Base-by-base conservation (phyloP, 2,797 vertebrate genomes). In the Oreochromis mossambicus region DNA sequence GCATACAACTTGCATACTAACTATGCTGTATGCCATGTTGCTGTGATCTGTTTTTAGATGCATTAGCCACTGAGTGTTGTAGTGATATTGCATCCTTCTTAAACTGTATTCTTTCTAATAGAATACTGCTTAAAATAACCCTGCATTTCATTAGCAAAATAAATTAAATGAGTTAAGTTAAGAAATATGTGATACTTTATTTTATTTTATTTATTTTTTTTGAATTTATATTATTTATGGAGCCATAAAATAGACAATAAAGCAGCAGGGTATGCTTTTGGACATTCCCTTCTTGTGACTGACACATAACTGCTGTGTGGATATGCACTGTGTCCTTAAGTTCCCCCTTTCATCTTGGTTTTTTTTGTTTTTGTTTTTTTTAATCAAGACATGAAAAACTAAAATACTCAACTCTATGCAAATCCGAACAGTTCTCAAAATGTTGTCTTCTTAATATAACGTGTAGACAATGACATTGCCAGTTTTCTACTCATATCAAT, bases 131-230 rank as follows among this genome's bases (percentile, higher is more conserved):
- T 63, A 12, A 63, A 12, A n/a, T 36, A 61, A 61, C 29, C 15
- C 56, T 1, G 56, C 10, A 36, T 63, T 36, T 63, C 0, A 0
- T 63, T 36, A 12, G 32, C n/a, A 66, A 38, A 38, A 41, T 21
- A 0, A 38, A 38, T 38, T 1, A 8, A 66, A 21, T 66, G 32
- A 66, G 36, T 38, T 4, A 36, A n/a, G 34, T 21, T 66, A n/a
- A n/a, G 61, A 66, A 38, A 11, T 66, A 38, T 38, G 19, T 8
- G 34, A 66, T 14, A 36, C 5, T 58, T 32, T 58, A 0, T 38
- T 0, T 21, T 36, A 0, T 38, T 66, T 21, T 14, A 1, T 14
- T 38, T n/a, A n/a, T n/a, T 14, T 38, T 66, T 21, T 2, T 21
- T 3, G 5, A 1, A 3, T 2, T 1, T 41, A 46, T 26, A 26